Base-by-base conservation (phyloP, 2,797 vertebrate genomes). In the Sebastes variabilis region DNA sequence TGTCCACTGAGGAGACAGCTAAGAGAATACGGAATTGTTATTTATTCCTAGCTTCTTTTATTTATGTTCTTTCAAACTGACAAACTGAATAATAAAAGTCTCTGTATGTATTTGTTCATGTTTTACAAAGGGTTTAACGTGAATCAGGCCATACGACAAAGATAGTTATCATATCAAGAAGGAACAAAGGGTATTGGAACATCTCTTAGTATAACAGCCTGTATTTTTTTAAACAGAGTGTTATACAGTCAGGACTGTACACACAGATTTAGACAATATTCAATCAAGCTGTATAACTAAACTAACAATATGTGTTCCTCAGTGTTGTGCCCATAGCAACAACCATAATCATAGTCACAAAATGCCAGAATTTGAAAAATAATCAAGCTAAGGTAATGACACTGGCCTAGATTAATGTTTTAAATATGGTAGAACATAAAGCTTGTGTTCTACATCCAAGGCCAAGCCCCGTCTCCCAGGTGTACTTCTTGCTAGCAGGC, bases 381-480 rank as follows among this genome's bases (percentile, higher is more conserved):
- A 62, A 69, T 64, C 46, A 60, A 32, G 42, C 49, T 59, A n/a
- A 54, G 46, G 32, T 74, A 64, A 81, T 56, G 70, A 46, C 9
- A 46, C 10, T 69, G 74, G 29, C 74, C 80, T 76, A 82, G 42
- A 81, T 79, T 70, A 27, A 22, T 69, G 72, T 75, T 12, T 79
- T 66, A 75, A 72, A 68, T 68, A 87, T 61, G 20, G 79, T 22
- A 46, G 27, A 66, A 60, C 14, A 62, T 30, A 67, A 75, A 77
- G 72, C 36, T 58, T 64, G 36, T 74, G 49, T 66, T 88, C 76
- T 42, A 79, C 70, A 75, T 80, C 68, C 76, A 80, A 81, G 80
- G 86, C 79, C 75, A 85, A 75, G 82, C 66, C 55, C 52, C 8
- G 65, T 80, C 72, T 90, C 80, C 72, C 83, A 77, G 58, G 82